Evolutionary conservation across 2,113 vertebrate species (phyloP), one percentile per base, ranked within the genome.

Genomic region (Rostratula benghalensis): DNA sequence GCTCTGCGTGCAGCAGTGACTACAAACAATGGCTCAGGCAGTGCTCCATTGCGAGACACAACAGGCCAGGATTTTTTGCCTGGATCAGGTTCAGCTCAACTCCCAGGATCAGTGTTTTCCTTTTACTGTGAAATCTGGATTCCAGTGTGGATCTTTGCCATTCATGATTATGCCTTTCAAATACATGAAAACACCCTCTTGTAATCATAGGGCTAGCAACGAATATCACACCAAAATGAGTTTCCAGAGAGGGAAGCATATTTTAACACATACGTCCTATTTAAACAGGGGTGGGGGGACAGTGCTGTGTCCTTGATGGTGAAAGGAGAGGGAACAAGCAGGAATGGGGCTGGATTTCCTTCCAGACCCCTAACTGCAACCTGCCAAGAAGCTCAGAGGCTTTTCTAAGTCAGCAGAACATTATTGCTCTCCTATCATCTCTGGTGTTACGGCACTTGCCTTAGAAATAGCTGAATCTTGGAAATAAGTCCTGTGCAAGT

Each of bases 391-490:
- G 27, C 41, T 75, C 39, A 0, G 50, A 56, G 45, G 41, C 63
- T 95, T 78, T 78, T 83, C 56, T 13, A 37, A 91, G 60, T 75
- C 88, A 95, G 93, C 83, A 94, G 68, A 92, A 71, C 19, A 11
- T 79, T 13, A 63, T 15, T 95, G 65, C 89, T 89, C 19, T 82
- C 19, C 83, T 75, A 31, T 64, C 76, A 68, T 46, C 74, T 24
- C 89, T 39, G 4, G 14, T 41, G 61, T 41, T 87, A 4, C 0
- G 1, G 50, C 23, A 0, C 61, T 82, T 3, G 1, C 54, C 89
- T 41, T 67, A 84, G 89, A 94, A 92, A 82, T 4, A 76, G 92
- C 94, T 93, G 94, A 94, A 91, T 53, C 67, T 85, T 81, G 61
- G 39, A 27, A 94, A 89, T 5, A 39, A 92, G 75, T 74, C 90